Evolutionary conservation across 2,797 vertebrate species (phyloP).

Genomic region (Ispidina picta): DNA sequence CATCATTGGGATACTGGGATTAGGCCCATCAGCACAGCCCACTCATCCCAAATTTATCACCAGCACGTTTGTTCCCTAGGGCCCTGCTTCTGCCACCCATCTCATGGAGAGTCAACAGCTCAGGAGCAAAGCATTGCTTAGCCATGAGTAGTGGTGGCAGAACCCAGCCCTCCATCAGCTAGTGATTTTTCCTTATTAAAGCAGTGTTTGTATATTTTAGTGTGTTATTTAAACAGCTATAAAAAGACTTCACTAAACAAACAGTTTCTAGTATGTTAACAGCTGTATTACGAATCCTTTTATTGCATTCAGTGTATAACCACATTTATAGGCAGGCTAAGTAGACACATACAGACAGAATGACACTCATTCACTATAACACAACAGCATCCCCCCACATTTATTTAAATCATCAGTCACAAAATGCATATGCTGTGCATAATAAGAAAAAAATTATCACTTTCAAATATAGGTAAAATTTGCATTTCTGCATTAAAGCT

Average conservation of each 20-base stretch:
- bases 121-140: neutral
- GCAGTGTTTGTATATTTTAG: neutral
- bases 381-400: neutral
- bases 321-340: neutral
- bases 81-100: neutral
- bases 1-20: neutral
- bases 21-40: neutral
- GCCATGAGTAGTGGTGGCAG: neutral
- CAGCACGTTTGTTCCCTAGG: neutral
- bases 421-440: neutral
- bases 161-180: neutral
- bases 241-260: slow-evolving; percentile 26
- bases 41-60: neutral
- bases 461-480: neutral
- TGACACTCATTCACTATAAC: neutral
- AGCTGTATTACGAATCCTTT: neutral
- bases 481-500: neutral
- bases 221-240: slow-evolving; percentile 27
- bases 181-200: neutral
- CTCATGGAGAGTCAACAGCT: neutral
- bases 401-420: neutral
- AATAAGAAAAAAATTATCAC: neutral
- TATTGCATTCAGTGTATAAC: neutral
- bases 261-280: neutral
- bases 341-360: neutral